Conservation (phyloP, 64 coral and sea anemone genomes). For the Dendronephthya gigantea region DNA sequence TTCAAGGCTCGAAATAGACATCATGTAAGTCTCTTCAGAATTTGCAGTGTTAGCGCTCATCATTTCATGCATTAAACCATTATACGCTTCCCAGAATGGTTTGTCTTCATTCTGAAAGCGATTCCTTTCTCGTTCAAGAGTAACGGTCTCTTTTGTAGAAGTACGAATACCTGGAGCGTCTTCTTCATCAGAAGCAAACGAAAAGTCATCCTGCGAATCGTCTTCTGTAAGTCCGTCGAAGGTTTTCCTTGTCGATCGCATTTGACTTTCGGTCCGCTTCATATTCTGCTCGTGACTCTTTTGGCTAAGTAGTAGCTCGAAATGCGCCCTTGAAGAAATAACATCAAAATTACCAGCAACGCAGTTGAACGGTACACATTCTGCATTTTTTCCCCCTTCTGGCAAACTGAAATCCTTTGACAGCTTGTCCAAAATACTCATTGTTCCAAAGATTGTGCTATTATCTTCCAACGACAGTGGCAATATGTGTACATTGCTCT, state of each 20-base stretch:
- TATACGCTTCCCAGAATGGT: slow-evolving; percentile 24
- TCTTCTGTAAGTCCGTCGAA: neutral
- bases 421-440: too few relatives aligned
- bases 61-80: neutral
- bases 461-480: slow-evolving; percentile 4
- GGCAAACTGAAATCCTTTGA: neutral
- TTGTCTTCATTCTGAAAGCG: slow-evolving; percentile 30
- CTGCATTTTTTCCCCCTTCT: neutral
- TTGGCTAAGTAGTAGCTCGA: neutral
- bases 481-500: neutral
- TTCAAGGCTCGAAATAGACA: neutral
- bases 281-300: neutral
- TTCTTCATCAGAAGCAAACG: neutral
- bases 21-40: neutral
- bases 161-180: neutral
- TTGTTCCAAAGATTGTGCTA: neutral
- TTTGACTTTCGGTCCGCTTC: neutral
- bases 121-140: neutral
- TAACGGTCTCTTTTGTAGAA: neutral
- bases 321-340: neutral
- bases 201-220: neutral
- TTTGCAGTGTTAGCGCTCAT: neutral
- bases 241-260: neutral
- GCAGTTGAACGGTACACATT: neutral
- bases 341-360: neutral